Evolutionary conservation across 2,113 vertebrate species (phyloP), one percentile per base, ranked within the genome.

Genomic region (Limanda limanda): DNA sequence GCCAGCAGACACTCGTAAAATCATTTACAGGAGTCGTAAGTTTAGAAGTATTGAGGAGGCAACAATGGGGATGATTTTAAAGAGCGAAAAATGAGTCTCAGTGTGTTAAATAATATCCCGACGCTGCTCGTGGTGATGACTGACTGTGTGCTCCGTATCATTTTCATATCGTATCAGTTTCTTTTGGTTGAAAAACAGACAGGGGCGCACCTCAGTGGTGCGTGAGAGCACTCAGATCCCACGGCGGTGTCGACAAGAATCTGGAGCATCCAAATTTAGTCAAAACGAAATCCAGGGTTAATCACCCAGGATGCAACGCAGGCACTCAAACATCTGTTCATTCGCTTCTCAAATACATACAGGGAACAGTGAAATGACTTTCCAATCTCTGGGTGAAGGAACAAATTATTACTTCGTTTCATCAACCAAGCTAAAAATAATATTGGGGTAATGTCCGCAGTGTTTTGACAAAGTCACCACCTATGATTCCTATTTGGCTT

Each of bases 221-320:
- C 56, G 21, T 5, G 76, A 3, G 20, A 78, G 73, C 56, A 11
- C 81, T 86, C 62, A 63, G 66, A 88, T 90, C 86, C 21, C 65
- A 71, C 68, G 17, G 82, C 77, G 64, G 69, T 20, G 71, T 65
- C 23, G 56, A 86, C 58, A 47, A 73, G 73, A 88, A 90, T 91
- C 81, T 92, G 86, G 91, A 92, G 86, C 90, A 91, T 90, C 89
- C 88, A 91, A 85, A 93, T 93, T 91, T 92, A 91, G 90, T 77
- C 45, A 58, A 82, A 31, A 51, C 59, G 45, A 83, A 88, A 79
- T 88, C 74, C 57, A 62, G 86, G 87, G 93, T 93, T 93, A 93
- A 94, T 93, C 80, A 91, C 83, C 78, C 75, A 85, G 77, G 63
- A 80, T 88, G 73, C 86, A 78, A 69, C 47, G 20, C 82, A 90